Base-by-base conservation (phyloP, 2,888 invertebrate genomes). In the Himalopsyche anomala region DNA sequence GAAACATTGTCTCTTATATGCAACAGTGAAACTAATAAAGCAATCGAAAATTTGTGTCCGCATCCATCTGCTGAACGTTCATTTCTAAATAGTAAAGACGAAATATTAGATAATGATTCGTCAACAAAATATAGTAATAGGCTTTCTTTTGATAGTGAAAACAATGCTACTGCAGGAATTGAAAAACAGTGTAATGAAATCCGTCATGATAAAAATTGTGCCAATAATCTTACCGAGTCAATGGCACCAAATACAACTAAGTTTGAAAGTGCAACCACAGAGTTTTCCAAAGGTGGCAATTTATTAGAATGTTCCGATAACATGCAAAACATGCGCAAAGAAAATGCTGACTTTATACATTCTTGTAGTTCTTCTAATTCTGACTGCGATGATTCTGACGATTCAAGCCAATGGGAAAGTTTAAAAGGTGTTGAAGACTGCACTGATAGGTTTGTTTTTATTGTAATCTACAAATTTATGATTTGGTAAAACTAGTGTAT, bases 381-480 rank as follows among this genome's bases (percentile, higher is more conserved):
- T 12, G 74, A 74, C n/a, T 79, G 80, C 45, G 79, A 79, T n/a
- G 80, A 86, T 6, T 81, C 84, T 36, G 86, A 84, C 19, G 86
- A 86, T 12, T 82, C 86, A 11, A 88, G 87, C 56, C 86, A 88
- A 81, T 88, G 88, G 87, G 88, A 87, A 56, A 87, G 86, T 56
- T 74, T 87, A 28, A 86, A 87, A 82, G 87, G 86, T 19, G 87
- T 82, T 17, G 88, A 85, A 15, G 85, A 83, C 40, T 82, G 83
- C n/a, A 86, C 83, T 79, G 84, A 87, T 79, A 86, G 86, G 88
- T 88, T 79, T 79, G 85, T 45, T 45, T 45, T 45, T 45, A 45
- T 45, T 45, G 9, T 45, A 42, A 8, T 9, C 45, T 0, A 11
- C 45, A 45, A 45, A 45, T 45, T 11, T 11, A 11, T 9, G 2